Evolutionary conservation across 2,888 invertebrate species (phyloP).

Genomic region (Aquatica leii): DNA sequence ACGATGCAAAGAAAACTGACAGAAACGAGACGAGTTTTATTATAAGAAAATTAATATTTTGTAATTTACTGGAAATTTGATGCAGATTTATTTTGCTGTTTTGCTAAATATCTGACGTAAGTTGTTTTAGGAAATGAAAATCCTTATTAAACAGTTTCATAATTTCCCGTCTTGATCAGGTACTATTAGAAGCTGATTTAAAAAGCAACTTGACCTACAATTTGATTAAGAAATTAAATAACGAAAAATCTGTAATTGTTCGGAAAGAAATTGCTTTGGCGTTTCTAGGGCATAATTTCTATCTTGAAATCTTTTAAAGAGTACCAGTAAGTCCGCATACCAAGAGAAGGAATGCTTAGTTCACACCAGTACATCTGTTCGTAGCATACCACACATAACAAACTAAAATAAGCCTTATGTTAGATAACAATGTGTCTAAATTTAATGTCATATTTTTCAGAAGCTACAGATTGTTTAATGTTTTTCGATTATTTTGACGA

Average conservation of each 20-base stretch:
- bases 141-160: conserved; percentile 6
- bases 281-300: conserved; percentile 28
- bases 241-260: conserved; percentile 1
- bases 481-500: conserved; percentile 30
- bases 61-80: conserved; percentile 29
- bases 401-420: conserved; percentile 38
- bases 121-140: conserved; percentile 32
- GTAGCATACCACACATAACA: conserved; percentile 28
- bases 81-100: conserved; percentile 17
- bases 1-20: too few relatives aligned
- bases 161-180: conserved; percentile 12
- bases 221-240: neutral
- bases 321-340: conserved; percentile 51
- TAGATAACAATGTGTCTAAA: conserved; percentile 38
- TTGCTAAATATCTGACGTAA: conserved; percentile 21
- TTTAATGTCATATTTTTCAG: conserved; percentile 34
- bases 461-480: conserved; percentile 31
- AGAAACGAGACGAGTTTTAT: neutral
- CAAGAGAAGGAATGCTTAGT: conserved; percentile 50
- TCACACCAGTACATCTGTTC: conserved; percentile 51
- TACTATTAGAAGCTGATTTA: neutral
- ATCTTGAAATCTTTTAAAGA: conserved; percentile 38
- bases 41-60: conserved; percentile 18
- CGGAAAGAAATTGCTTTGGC: conserved; percentile 8
- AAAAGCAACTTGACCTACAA: neutral